A percentile compares a stretch with the other conserved stretches of the same genome.
These are phyloP conservation scores for Embidobia sp. DNA, from an alignment of 2,888 invertebrate genomes.

Conservation along the genomic window DNA sequence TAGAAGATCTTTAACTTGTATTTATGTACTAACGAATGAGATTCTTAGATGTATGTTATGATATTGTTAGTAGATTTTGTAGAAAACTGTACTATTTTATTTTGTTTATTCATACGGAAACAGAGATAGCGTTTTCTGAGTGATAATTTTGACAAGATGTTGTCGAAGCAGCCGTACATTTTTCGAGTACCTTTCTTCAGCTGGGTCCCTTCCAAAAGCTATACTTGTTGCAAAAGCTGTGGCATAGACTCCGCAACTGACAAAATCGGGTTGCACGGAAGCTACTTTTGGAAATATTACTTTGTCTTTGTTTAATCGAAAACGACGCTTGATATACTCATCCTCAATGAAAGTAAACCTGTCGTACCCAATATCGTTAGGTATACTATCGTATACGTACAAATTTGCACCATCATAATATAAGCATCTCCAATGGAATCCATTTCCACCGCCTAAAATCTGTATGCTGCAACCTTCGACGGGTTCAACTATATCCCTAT, in stretches of 20 bases:
- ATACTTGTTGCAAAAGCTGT: neutral
- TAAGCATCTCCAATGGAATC: neutral
- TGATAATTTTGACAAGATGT: neutral
- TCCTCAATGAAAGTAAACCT: neutral
- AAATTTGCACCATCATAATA: neutral
- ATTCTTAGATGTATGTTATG: too few relatives aligned
- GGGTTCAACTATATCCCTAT: neutral
- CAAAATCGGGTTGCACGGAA: neutral
- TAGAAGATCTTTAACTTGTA: too few relatives aligned
- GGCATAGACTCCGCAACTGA: neutral
- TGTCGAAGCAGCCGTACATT: neutral
- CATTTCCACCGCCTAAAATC: neutral
- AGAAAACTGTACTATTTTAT: too few relatives aligned
- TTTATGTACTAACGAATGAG: too few relatives aligned
- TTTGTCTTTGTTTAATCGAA: neutral
- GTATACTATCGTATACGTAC: conserved; percentile 7
- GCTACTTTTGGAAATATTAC: neutral
- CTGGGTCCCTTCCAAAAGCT: neutral
- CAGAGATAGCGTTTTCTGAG: neutral
- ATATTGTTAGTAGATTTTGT: too few relatives aligned
- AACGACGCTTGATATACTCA: neutral
- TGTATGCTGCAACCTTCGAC: neutral
- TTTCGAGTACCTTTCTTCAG: neutral
- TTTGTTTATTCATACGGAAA: neutral
- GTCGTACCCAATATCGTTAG: neutral